Conservation (phyloP, 2,888 invertebrate genomes). For the Andricus quercusramuli region DNA sequence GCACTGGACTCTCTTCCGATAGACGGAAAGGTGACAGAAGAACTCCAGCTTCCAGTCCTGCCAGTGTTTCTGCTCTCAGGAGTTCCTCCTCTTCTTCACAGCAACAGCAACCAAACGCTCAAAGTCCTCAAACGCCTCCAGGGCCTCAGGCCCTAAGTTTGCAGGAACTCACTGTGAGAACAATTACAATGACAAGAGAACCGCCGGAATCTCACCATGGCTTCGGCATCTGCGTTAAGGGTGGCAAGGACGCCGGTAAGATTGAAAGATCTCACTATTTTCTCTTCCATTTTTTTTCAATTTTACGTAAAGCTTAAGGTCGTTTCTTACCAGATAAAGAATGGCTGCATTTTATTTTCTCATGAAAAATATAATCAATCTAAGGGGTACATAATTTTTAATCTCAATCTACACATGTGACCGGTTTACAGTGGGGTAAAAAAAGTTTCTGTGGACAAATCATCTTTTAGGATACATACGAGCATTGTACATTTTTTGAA, state of each 20-base stretch:
- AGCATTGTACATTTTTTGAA: too few relatives aligned
- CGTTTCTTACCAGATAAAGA: background rate
- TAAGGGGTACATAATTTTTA: too few relatives aligned
- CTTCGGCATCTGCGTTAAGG: slow-evolving; percentile 95
- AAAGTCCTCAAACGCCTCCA: slow-evolving; percentile 79
- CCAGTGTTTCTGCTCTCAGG: slow-evolving; percentile 77
- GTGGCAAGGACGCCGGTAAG: slow-evolving; percentile 92
- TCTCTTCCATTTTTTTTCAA: background rate
- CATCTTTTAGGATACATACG: too few relatives aligned
- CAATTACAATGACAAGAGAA: slow-evolving; percentile 92
- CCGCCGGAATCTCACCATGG: slow-evolving; percentile 90
- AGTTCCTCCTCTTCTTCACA: slow-evolving; percentile 55
- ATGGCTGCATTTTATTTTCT: background rate
- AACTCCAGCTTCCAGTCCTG: slow-evolving; percentile 89
- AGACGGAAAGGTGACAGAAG: slow-evolving; percentile 83
- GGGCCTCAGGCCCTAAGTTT: slow-evolving; percentile 82
- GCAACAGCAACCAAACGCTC: slow-evolving; percentile 51
- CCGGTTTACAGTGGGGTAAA: too few relatives aligned
- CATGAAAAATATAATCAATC: background rate
- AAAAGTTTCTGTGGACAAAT: too few relatives aligned
- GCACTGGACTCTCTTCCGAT: slow-evolving; percentile 69
- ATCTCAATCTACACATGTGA: too few relatives aligned
- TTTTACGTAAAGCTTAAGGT: background rate
- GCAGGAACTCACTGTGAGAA: slow-evolving; percentile 89
- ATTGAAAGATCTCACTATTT: background rate